A percentile compares a stretch with the other conserved stretches of the same genome.
Evolutionary conservation across 2,888 invertebrate genomes (phyloP).

Genomic region (Epiblema foenella): DNA sequence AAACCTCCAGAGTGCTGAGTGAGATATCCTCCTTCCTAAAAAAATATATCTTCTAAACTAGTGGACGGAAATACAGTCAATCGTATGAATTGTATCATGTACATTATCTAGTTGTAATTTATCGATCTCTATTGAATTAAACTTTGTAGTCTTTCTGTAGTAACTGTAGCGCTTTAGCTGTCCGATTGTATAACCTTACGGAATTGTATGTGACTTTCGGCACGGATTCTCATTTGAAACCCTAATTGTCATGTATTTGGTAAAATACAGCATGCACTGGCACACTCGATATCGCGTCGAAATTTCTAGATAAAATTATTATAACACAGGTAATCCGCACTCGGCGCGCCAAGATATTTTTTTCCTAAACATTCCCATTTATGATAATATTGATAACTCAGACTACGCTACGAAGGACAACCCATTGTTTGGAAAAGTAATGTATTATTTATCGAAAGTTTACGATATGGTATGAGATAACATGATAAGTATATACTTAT

Average conservation of each 20-base stretch:
- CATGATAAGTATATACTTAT: not conserved
- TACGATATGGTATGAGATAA: not conserved
- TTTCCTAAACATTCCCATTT: constrained; percentile 11
- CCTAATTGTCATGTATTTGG: not conserved
- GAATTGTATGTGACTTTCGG: not conserved
- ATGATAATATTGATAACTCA: constrained; percentile 8
- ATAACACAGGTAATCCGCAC: not conserved
- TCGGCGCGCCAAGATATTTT: not conserved
- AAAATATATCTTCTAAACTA: too few relatives aligned
- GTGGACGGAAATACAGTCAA: too few relatives aligned
- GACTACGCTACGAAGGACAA: not conserved
- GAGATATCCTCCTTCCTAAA: too few relatives aligned
- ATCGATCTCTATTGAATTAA: not conserved
- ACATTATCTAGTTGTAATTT: not conserved
- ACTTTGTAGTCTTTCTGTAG: not conserved
- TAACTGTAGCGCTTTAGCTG: not conserved
- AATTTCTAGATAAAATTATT: constrained; percentile 16
- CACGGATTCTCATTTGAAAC: not conserved
- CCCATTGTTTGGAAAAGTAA: constrained; percentile 16
- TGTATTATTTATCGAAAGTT: constrained; percentile 15
- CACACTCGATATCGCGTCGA: not conserved
- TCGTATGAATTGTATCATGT: too few relatives aligned
- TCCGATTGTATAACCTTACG: not conserved
- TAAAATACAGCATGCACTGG: not conserved
- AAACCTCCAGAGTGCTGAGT: too few relatives aligned